Evolutionary conservation across 2,113 vertebrate genomes (phyloP), one percentile per base, ranked within the genome.

Genomic region (Speoplatyrhinus poulsoni): DNA sequence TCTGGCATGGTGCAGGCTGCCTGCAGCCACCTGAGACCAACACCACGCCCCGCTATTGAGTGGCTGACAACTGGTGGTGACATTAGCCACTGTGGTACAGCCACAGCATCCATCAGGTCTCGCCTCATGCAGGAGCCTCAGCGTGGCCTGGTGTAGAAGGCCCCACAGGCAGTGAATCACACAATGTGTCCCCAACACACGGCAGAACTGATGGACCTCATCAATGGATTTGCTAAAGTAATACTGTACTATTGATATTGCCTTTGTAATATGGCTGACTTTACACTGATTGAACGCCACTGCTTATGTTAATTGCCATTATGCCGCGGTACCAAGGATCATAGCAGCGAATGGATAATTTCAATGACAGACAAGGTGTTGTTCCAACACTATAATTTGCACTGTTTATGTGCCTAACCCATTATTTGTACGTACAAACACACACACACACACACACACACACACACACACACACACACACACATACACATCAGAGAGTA

Each of bases 51-150:
- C 65, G 82, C 82, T 73, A 77, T 84, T 77, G 77, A 85, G 73
- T 66, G 61, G 70, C 82, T 89, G 85, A 88, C 85, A 86, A 78
- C 86, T 88, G 72, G 67, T 88, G 72, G 67, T 83, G 87, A 87
- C 87, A 87, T 85, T 73, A 81, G 77, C 80, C 61, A 76, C 73
- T 72, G 78, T 82, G 76, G 57, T 77, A 73, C 58, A 75, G 80
- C 77, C 72, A 64, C 70, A 66, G 72, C 81, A 85, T 90, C 83
- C 76, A 86, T 90, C 86, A 86, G 17, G 62, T 47, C 57, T 69
- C 13, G 46, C 80, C 74, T 66, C 83, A 79, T 57, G 62, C 73
- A 74, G 76, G 61, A 46, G 65, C 60, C 65, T 70, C 67, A 7
- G 46, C 11, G 5, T 46, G 53, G 9, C 15, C 52, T 65, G 74